These are phyloP conservation scores for Poeciliopsis retropinna DNA, from an alignment of 2,113 vertebrate genomes.

Conservation along the genomic window DNA sequence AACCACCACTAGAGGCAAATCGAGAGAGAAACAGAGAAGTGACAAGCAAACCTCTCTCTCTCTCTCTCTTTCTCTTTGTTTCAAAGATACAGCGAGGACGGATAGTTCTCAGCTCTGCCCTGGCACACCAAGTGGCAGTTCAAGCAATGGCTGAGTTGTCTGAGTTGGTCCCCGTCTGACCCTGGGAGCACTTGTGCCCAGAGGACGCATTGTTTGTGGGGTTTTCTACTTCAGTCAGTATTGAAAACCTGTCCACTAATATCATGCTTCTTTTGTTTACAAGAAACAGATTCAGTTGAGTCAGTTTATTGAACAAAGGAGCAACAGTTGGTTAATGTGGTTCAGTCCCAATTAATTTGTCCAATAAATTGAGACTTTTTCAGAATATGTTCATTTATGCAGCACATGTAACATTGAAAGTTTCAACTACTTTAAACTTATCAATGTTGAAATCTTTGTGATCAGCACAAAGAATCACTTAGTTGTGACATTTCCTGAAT, in stretches of 20 bases:
- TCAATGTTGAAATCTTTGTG: too few species aligned
- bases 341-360: not conserved
- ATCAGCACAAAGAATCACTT: not conserved
- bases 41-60: constrained; percentile 22
- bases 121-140: constrained; percentile 26
- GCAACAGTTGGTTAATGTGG: not conserved
- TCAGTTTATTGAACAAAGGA: not conserved
- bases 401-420: not conserved
- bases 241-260: not conserved
- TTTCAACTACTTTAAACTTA: too few species aligned
- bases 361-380: not conserved
- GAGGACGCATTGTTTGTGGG: constrained; percentile 15
- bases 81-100: constrained; percentile 31
- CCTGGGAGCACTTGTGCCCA: constrained; percentile 1
- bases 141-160: constrained; percentile 17
- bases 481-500: not conserved
- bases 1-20: constrained; percentile 68
- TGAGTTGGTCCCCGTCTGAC: constrained; percentile 7
- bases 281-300: not conserved
- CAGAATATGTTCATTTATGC: not conserved
- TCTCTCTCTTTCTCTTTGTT: constrained; percentile 8
- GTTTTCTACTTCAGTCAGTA: constrained; percentile 15
- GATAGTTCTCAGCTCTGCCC: constrained; percentile 34
- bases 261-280: not conserved
- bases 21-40: constrained; percentile 30